phyloP scores from a whole-genome alignment of 2,888 invertebrate species.

The Maniola hyperantus region DNA sequence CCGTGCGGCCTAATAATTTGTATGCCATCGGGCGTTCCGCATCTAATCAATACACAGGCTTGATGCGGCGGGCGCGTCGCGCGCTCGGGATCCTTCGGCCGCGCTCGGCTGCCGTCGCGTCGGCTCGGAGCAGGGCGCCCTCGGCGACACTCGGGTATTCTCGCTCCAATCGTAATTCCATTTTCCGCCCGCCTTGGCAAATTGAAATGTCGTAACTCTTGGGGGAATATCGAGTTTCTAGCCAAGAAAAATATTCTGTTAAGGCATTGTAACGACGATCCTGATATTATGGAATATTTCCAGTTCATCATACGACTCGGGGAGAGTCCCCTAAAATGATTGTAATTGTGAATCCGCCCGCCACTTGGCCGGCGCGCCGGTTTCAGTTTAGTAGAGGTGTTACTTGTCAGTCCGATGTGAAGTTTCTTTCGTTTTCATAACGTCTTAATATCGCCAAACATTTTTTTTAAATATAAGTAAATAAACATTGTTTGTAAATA shows the following conservation, averaged over 20 bases:
- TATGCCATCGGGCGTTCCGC: constrained; percentile 81
- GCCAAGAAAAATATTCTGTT: constrained; percentile 80
- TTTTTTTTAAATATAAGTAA: neutral
- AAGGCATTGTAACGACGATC: constrained; percentile 78
- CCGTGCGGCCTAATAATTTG: constrained; percentile 81
- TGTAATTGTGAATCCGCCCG: constrained; percentile 69
- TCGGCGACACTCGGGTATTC: constrained; percentile 67
- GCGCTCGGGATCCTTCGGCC: constrained; percentile 60
- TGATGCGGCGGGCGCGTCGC: constrained; percentile 70
- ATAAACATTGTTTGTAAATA: neutral
- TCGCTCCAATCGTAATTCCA: constrained; percentile 83
- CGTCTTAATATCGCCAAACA: no score
- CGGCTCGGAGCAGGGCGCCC: constrained; percentile 54
- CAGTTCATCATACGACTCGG: constrained; percentile 73
- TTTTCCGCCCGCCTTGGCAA: constrained; percentile 84
- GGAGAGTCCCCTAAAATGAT: constrained; percentile 68
- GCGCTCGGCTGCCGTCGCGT: constrained; percentile 60
- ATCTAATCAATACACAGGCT: constrained; percentile 81
- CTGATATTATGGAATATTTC: constrained; percentile 79
- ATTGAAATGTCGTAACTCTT: constrained; percentile 84
- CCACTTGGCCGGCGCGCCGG: constrained; percentile 61
- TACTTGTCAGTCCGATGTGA: constrained; percentile 17
- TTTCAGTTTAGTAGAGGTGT: constrained; percentile 48
- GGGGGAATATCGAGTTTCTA: constrained; percentile 83
- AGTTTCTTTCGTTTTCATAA: neutral